Conservation (phyloP, 2,797 vertebrate species). For the Hipposideros larvatus region DNA sequence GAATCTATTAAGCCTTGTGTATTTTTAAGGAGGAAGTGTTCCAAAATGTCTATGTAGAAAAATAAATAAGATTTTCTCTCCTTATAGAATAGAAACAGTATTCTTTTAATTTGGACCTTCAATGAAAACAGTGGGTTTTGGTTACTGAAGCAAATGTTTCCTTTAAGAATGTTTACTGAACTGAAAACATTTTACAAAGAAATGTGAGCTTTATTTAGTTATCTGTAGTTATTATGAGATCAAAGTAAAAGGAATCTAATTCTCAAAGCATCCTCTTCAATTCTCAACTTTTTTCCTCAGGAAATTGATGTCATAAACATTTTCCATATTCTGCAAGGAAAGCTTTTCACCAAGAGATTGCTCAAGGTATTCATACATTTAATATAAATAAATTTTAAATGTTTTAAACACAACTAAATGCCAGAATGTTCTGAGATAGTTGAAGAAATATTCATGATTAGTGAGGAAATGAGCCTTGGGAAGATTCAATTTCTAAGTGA, state of each 20-base stretch:
- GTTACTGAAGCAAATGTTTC: constrained; percentile 65
- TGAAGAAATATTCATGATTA: neutral
- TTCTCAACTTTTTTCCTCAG: constrained; percentile 64
- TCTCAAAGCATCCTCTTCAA: constrained; percentile 56
- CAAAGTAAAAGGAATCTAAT: constrained; percentile 68
- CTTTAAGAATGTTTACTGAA: constrained; percentile 59
- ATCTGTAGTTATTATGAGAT: constrained; percentile 67
- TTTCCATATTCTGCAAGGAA: constrained; percentile 66
- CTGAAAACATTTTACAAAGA: constrained; percentile 63
- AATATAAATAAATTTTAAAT: constrained; percentile 23
- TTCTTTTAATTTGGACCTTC: constrained; percentile 61
- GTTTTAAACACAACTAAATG: neutral
- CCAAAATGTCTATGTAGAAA: constrained; percentile 54
- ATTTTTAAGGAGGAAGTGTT: constrained; percentile 61
- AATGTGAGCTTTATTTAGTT: constrained; percentile 68
- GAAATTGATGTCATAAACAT: constrained; percentile 49
- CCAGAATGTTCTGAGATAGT: neutral
- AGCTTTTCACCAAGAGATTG: neutral
- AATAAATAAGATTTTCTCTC: constrained; percentile 63
- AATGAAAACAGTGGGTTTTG: constrained; percentile 43
- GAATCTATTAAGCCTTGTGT: constrained; percentile 50
- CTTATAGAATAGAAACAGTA: constrained; percentile 58
- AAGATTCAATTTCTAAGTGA: neutral
- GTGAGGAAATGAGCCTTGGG: neutral
- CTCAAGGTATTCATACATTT: constrained; percentile 49